Evolutionary conservation across 2,888 invertebrate species (phyloP).

Genomic region (Synanthedon myopaeformis): DNA sequence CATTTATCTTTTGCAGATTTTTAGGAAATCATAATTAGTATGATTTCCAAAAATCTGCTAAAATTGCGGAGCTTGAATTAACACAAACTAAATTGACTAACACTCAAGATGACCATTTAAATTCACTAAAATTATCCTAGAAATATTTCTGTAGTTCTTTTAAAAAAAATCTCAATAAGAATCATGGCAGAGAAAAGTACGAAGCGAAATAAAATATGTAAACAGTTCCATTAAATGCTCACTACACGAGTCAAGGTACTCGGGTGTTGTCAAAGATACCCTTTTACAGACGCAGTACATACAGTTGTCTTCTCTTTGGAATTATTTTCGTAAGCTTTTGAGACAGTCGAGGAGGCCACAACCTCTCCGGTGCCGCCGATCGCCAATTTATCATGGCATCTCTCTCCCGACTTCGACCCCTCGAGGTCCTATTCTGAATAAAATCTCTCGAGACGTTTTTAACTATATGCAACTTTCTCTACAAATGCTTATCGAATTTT

Average conservation of each 20-base stretch:
- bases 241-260: background rate
- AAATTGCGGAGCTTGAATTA: too few species aligned
- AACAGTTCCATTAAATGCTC: background rate
- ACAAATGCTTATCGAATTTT: too few species aligned
- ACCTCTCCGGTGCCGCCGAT: conserved; percentile 27
- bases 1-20: too few species aligned
- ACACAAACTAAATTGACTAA: too few species aligned
- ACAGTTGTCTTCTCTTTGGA: conserved; percentile 13
- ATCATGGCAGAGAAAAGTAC: background rate
- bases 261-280: background rate
- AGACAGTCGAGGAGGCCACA: conserved; percentile 38
- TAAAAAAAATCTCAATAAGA: too few species aligned
- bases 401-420: conserved; percentile 14
- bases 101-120: too few species aligned
- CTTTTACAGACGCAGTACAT: background rate
- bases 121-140: too few species aligned
- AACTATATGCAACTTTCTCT: background rate
- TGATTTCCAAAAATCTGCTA: too few species aligned
- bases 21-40: too few species aligned
- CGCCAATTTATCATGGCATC: conserved; percentile 41
- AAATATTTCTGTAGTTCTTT: too few species aligned
- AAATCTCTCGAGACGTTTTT: background rate
- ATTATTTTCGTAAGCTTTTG: conserved; percentile 45
- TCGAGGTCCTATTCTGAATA: conserved; percentile 5
- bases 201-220: background rate